These are phyloP conservation scores for Entomobrya proxima DNA, from an alignment of 2,888 invertebrate genomes.

Conservation along the genomic window DNA sequence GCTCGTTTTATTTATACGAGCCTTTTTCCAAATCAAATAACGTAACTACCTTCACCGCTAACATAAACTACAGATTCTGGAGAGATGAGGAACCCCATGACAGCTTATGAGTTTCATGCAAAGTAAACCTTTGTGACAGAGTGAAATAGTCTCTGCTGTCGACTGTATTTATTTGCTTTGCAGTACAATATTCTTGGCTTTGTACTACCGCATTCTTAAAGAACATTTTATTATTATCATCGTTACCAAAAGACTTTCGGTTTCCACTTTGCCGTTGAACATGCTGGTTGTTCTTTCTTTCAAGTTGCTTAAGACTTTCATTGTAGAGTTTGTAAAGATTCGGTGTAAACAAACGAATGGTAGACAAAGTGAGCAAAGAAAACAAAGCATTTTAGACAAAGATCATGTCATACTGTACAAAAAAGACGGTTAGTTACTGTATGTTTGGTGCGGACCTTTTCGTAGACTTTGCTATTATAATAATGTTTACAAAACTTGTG, in stretches of 20 bases:
- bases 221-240: constrained; percentile 7
- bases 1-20: constrained; percentile 6
- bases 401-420: constrained; percentile 38
- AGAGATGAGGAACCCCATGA: constrained; percentile 4
- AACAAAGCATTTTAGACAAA: constrained; percentile 47
- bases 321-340: constrained; percentile 44
- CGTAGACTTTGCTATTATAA: not conserved
- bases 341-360: constrained; percentile 51
- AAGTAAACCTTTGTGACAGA: not conserved
- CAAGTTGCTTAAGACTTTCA: constrained; percentile 30
- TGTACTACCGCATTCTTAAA: not conserved
- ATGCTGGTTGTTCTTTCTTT: not conserved
- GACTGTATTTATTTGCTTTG: not conserved
- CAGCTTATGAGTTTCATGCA: not conserved
- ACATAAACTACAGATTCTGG: too few species aligned
- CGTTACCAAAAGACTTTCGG: not conserved
- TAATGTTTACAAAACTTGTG: not conserved
- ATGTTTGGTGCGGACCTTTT: constrained; percentile 18
- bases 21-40: not conserved
- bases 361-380: constrained; percentile 34
- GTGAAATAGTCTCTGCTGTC: not conserved
- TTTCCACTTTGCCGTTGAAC: constrained; percentile 31
- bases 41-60: too few species aligned
- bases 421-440: not conserved
- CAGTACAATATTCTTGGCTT: not conserved